Base-by-base conservation (phyloP, 2,888 invertebrate species). In the Cactoblastis cactorum region DNA sequence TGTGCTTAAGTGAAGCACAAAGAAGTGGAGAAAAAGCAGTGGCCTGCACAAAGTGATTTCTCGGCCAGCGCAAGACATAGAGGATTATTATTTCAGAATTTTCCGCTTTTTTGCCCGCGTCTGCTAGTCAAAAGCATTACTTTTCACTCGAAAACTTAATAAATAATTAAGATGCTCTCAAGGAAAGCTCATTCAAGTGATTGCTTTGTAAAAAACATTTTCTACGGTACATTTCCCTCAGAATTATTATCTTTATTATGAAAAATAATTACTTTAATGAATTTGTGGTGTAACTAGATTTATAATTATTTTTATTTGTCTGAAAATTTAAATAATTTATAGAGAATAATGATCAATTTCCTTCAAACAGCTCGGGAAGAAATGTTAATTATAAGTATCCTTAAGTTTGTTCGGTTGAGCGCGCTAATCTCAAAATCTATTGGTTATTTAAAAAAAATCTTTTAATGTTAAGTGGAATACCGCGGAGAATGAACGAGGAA, bases 81-180 rank as follows among this genome's bases (percentile, higher is more conserved):
- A 72, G 65, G 73, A 88, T 89, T 88, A 89, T 89, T 87, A 89
- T 88, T 89, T 88, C 87, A 88, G 82, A 81, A 75, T 88, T 83
- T 82, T 71, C 77, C 69, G 74, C 74, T 86, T 88, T 89, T 88
- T 89, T 87, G 77, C 79, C 69, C 22, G 39, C 71, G 66, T 69
- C 71, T 78, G 74, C 83, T 80, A 87, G 86, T 86, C 85, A 86
- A 87, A 87, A 85, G 85, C 86, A 81, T 81, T 79, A 83, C 85
- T 78, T 78, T 65, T 77, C 83, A 76, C 82, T 79, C 83, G 78
- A 82, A 83, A 86, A 87, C 80, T 83, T 85, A 74, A 79, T 87
- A 81, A 88, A 89, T 88, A 83, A 88, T 87, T 86, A 88, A 88
- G 79, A 76, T 70, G 77, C 71, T 72, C 78, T 81, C 78, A 83